phyloP scores from a whole-genome alignment of 2,113 vertebrate species.

The Onychostruthus taczanowskii region DNA sequence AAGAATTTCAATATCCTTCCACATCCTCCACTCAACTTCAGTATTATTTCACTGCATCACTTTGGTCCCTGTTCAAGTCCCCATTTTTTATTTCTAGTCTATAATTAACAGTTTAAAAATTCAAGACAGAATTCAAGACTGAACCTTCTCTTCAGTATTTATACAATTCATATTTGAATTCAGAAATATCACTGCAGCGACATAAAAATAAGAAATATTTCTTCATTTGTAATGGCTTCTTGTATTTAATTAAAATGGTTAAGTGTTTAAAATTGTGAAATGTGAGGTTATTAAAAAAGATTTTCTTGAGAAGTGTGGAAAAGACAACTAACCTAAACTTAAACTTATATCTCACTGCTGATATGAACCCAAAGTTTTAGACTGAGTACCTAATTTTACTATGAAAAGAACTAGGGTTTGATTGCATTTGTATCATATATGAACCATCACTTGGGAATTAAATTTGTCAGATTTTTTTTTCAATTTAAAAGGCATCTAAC shows the following conservation, averaged over 20 bases:
- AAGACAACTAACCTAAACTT: background rate
- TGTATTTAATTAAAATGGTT: background rate
- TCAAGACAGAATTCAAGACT: background rate
- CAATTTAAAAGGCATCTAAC: background rate
- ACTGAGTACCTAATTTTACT: background rate
- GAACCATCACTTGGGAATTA: background rate
- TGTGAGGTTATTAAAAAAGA: background rate
- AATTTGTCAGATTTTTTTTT: background rate
- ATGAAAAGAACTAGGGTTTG: background rate
- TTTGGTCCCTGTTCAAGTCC: background rate
- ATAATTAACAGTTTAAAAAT: background rate
- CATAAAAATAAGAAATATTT: background rate
- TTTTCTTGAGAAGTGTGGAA: background rate
- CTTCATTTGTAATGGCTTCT: background rate
- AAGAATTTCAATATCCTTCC: background rate
- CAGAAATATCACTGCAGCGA: background rate
- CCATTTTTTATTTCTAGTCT: background rate
- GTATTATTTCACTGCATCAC: background rate
- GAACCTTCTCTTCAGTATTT: background rate
- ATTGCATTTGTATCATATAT: background rate
- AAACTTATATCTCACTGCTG: background rate
- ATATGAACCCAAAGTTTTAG: background rate
- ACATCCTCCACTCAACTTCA: background rate
- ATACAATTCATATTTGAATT: background rate
- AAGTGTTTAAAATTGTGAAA: background rate